Base-by-base conservation (phyloP, 2,888 invertebrate species). In the Tribolium freemani region DNA sequence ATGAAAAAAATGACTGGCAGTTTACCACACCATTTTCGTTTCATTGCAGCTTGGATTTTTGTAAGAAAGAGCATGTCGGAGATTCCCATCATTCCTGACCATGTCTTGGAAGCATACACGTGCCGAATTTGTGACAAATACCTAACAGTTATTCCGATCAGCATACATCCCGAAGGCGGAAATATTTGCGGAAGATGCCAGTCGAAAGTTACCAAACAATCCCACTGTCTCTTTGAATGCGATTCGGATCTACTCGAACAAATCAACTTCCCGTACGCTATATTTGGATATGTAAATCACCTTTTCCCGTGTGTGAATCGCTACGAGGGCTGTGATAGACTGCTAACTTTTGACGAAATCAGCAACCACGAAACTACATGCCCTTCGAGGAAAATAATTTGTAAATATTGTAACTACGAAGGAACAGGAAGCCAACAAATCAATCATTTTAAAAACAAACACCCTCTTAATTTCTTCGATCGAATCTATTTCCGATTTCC, bases 151-250 rank as follows among this genome's bases (percentile, higher is more conserved):
- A 30, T 57, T 30, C 77, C 77, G 9, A 75, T 77, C 38, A 70
- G 58, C 13, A 63, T 74, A 3, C 73, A 77, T 44, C 73, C 73
- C 1, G 68, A 75, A 1, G 74, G 74, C 10, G 75, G 75, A 20
- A 75, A 72, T 45, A 63, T 75, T 45, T 77, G 77, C 46, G 77
- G 77, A 26, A 58, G 77, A 48, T 77, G 77, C 38, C 63, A 69
- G 1, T 45, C 64, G 11, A 69, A 69, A 45, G 26, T 31, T 26
- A 26, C 26, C 10, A 69, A 31, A 13, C 16, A 66, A 3, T 21
- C 70, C 2, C 30, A 50, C 4, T 60, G 51, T 3, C 72, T 77
- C 0, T 76, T 75, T 70, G 69, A 75, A n/a, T 75, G 58, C 30
- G 44, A 54, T 38, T 45, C 51, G 0, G 63, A 53, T 38, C 31